Percentiles rank a stretch among this genome's conserved stretches.
These are phyloP conservation scores for Drepana falcataria DNA, from an alignment of 2,888 invertebrate genomes.

Conservation along the genomic window DNA sequence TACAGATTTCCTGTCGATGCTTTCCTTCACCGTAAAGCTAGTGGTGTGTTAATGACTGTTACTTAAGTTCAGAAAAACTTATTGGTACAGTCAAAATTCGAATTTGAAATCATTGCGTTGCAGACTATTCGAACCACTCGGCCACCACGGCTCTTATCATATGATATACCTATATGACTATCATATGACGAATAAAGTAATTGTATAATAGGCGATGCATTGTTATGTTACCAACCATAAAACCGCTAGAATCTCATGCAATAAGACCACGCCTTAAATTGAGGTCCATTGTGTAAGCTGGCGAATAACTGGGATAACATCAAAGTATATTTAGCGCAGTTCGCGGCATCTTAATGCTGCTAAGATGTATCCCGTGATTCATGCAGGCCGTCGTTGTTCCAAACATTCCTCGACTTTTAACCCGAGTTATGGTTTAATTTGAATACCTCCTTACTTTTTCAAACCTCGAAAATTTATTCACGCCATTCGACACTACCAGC, in stretches of 20 bases:
- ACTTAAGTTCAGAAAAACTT: too few species aligned
- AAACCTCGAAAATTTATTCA: not conserved
- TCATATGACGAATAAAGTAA: too few species aligned
- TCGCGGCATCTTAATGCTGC: constrained; percentile 22
- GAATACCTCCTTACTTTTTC: constrained; percentile 6
- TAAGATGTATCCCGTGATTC: constrained; percentile 22
- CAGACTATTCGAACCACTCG: too few species aligned
- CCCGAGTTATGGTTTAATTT: constrained; percentile 12
- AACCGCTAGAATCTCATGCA: not conserved
- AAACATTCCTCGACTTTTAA: constrained; percentile 5
- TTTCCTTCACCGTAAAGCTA: too few species aligned
- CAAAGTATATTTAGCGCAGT: constrained; percentile 16
- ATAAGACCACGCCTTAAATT: not conserved
- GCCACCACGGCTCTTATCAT: too few species aligned
- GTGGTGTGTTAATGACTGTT: too few species aligned
- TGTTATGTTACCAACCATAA: not conserved
- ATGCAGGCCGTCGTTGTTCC: constrained; percentile 19
- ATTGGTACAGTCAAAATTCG: too few species aligned
- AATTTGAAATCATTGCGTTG: too few species aligned
- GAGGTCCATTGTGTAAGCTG: constrained; percentile 10
- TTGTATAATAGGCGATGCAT: too few species aligned
- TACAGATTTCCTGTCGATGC: too few species aligned
- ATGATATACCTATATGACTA: too few species aligned
- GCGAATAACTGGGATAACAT: constrained; percentile 11
- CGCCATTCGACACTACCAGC: not conserved